phyloP scores from a whole-genome alignment of 1,140 invertebrate species.

The Chelonus insularis region DNA sequence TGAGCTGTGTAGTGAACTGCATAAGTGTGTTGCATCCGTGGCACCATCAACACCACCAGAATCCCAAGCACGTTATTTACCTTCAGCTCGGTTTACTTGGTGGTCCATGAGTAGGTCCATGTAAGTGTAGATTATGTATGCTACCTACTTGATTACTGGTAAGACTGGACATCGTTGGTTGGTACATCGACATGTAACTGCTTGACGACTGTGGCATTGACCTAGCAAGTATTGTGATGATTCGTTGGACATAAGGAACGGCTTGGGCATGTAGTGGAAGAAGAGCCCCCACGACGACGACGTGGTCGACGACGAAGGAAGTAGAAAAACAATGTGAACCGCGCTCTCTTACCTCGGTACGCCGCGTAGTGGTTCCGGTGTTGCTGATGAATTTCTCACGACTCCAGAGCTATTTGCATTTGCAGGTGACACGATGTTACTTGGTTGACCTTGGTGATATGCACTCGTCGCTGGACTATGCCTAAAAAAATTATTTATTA shows the following conservation, averaged over 20 bases:
- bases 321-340: constrained; percentile 7
- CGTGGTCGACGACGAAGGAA: constrained; percentile 3
- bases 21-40: too few relatives aligned
- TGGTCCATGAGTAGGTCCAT: constrained; percentile 46
- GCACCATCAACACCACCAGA: too few relatives aligned
- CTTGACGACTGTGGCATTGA: constrained; percentile 42
- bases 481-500: too few relatives aligned
- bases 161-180: constrained; percentile 42
- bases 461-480: constrained; percentile 51
- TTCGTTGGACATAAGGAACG: constrained; percentile 11
- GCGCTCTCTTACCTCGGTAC: constrained; percentile 49
- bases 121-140: constrained; percentile 45
- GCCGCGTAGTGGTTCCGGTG: constrained; percentile 54
- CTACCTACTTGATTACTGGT: constrained; percentile 45
- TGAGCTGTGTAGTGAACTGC: too few relatives aligned
- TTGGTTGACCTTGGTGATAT: constrained; percentile 54
- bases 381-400: constrained; percentile 56
- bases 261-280: neutral
- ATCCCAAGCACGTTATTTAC: too few relatives aligned
- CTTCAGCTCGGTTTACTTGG: constrained; percentile 48
- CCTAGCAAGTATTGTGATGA: constrained; percentile 31
- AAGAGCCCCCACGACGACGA: constrained; percentile 8
- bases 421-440: constrained; percentile 52
- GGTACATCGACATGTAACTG: constrained; percentile 47
- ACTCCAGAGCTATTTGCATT: constrained; percentile 52